Evolutionary conservation across 1,140 invertebrate species (phyloP).

Genomic region (Magallana ariakensis): DNA sequence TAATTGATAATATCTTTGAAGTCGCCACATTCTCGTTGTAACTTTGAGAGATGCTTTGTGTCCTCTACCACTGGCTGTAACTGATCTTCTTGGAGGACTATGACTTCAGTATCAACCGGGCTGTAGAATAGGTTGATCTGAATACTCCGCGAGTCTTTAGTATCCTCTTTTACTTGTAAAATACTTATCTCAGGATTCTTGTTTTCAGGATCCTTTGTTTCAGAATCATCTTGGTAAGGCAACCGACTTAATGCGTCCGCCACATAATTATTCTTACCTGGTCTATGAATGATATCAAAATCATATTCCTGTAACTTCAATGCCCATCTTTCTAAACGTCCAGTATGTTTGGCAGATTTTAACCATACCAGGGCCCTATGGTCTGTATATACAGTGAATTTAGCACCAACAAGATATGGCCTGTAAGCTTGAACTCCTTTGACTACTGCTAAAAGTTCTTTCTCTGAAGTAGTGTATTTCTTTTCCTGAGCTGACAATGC

Average conservation of each 20-base stretch:
- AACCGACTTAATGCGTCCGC: slow-evolving; percentile 9
- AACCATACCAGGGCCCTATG: slow-evolving; percentile 45
- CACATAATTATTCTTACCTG: slow-evolving; percentile 18
- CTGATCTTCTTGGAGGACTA: not conserved
- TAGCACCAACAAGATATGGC: slow-evolving; percentile 26
- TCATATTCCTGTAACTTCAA: slow-evolving; percentile 16
- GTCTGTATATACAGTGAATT: slow-evolving; percentile 48
- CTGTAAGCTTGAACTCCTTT: slow-evolving; percentile 46
- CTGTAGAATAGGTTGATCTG: slow-evolving; percentile 24
- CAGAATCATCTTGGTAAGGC: not conserved
- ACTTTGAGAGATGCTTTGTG: too few species aligned
- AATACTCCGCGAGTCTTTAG: not conserved
- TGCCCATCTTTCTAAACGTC: slow-evolving; percentile 21
- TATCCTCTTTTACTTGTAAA: not conserved
- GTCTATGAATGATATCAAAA: slow-evolving; percentile 23
- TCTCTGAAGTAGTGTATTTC: slow-evolving; percentile 42
- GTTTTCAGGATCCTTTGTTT: not conserved
- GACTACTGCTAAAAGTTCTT: slow-evolving; percentile 42
- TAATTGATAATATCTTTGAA: slow-evolving; percentile 53
- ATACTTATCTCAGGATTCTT: not conserved
- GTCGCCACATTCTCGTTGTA: slow-evolving; percentile 47
- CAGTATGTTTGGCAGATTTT: slow-evolving; percentile 43
- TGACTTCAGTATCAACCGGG: not conserved
- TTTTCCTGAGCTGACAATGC: slow-evolving; percentile 30
- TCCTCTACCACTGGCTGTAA: not conserved